Evolutionary conservation across 92 coral and sea anemone species (phyloP).

Genomic region (Palythoa grandiflora): DNA sequence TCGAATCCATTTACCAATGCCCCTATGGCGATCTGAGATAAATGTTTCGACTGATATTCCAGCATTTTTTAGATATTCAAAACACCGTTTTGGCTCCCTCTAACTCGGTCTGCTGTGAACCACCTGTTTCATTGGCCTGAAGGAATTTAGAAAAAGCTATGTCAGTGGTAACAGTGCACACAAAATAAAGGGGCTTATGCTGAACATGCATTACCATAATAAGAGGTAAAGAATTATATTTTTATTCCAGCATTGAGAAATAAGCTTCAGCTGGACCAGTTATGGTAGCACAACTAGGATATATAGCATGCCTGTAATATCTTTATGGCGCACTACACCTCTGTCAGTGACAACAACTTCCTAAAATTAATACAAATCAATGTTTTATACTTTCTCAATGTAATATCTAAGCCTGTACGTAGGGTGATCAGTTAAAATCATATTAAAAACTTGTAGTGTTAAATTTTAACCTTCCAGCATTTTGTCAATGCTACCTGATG

Average conservation of each 20-base stretch:
- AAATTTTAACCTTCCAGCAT: neutral
- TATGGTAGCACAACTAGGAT: neutral
- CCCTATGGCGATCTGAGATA: constrained; percentile 30
- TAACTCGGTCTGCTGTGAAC: neutral
- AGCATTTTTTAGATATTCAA: neutral
- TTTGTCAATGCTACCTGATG: neutral
- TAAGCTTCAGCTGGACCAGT: neutral
- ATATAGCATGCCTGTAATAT: neutral
- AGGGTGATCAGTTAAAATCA: neutral
- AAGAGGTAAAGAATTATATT: neutral
- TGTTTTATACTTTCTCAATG: neutral
- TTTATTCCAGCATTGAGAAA: neutral
- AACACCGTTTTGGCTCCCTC: constrained; percentile 28
- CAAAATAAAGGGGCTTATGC: neutral
- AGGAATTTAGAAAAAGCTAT: neutral
- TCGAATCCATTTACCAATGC: constrained; percentile 30
- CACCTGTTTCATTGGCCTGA: constrained; percentile 41
- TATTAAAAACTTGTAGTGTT: neutral
- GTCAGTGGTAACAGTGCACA: neutral
- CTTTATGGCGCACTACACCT: neutral
- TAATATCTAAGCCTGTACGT: neutral
- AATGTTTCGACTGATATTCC: neutral
- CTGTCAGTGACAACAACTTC: neutral
- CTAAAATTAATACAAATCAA: neutral
- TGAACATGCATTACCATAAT: neutral